These are phyloP conservation scores for Tapirus terrestris DNA, from an alignment of 2,113 vertebrate genomes.

Conservation along the genomic window DNA sequence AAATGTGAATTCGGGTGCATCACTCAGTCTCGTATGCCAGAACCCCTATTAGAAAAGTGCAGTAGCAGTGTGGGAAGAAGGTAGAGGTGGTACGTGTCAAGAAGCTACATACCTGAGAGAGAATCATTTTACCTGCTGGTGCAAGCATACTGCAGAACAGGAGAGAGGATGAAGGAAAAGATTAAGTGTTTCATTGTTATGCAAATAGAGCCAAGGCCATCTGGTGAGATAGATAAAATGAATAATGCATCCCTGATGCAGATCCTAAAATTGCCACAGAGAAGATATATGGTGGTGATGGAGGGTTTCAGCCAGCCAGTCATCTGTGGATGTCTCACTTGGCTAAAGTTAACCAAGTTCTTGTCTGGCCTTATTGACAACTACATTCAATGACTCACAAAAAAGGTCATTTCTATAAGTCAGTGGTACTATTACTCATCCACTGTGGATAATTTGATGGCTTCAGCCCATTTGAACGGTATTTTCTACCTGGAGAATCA, in stretches of 20 bases:
- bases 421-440: neutral
- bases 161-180: neutral
- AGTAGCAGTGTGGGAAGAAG: too few relatives aligned
- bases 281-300: neutral
- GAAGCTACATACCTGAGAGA: neutral
- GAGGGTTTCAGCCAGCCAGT: neutral
- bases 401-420: neutral
- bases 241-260: neutral
- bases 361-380: neutral
- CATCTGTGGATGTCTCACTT: neutral
- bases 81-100: neutral
- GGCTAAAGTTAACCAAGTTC: neutral
- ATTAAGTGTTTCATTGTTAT: neutral
- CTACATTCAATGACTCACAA: neutral
- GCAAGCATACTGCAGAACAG: neutral
- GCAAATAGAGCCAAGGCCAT: neutral
- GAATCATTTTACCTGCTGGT: neutral
- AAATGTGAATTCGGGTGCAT: neutral
- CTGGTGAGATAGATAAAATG: constrained; percentile 2
- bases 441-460: neutral
- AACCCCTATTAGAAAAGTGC: neutral
- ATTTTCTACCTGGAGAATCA: neutral
- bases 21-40: neutral
- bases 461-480: neutral
- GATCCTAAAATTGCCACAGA: neutral